phyloP scores from a whole-genome alignment of 2,888 invertebrate genomes.

The Stenurella melanura region DNA sequence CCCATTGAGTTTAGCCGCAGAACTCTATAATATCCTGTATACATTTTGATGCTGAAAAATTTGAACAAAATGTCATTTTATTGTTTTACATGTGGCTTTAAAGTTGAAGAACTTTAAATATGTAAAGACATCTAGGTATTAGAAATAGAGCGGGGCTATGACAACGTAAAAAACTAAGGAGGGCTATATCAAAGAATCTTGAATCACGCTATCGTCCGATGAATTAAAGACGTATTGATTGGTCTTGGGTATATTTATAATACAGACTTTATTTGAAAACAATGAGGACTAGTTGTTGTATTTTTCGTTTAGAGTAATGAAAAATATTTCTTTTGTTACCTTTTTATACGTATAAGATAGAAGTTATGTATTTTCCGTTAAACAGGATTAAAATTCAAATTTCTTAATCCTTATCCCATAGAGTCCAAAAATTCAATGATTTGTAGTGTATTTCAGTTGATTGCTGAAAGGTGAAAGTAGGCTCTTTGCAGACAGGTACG shows the following conservation, averaged over 20 bases:
- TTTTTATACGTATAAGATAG: too few relatives aligned
- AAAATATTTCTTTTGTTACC: too few relatives aligned
- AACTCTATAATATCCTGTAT: not conserved
- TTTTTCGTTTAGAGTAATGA: too few relatives aligned
- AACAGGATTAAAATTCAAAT: too few relatives aligned
- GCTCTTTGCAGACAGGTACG: too few relatives aligned
- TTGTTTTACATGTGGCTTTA: not conserved
- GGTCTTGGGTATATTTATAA: conserved; percentile 1
- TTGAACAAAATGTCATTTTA: not conserved
- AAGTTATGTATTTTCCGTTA: too few relatives aligned
- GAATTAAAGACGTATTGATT: conserved; percentile 32
- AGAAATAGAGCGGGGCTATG: conserved; percentile 9
- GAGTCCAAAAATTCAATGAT: too few relatives aligned
- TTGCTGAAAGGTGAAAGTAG: too few relatives aligned
- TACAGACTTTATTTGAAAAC: not conserved
- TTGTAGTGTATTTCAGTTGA: too few relatives aligned
- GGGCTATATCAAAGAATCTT: conserved; percentile 26
- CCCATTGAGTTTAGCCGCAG: too few relatives aligned
- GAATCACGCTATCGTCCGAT: conserved; percentile 33
- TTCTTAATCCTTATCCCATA: too few relatives aligned
- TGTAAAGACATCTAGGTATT: not conserved
- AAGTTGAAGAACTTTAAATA: too few relatives aligned
- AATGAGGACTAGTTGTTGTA: not conserved
- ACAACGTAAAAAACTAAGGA: conserved; percentile 19
- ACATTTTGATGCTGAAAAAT: not conserved